Percentiles rank a stretch among this genome's conserved stretches.
Conservation (phyloP, 1,140 invertebrate species). For the Drepana arcuata region DNA sequence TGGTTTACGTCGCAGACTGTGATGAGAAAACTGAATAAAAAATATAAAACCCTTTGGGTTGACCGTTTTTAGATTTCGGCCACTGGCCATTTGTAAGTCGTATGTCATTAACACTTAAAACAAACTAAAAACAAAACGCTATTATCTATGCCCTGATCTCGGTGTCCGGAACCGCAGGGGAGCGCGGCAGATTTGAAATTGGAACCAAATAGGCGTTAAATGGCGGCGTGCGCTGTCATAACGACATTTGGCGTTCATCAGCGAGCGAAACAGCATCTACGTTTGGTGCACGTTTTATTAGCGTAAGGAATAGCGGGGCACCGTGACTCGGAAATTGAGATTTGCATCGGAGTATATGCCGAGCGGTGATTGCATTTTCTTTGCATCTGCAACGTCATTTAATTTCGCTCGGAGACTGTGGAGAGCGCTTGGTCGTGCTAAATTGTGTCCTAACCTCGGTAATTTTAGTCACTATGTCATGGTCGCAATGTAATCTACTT, state of each 20-base stretch:
- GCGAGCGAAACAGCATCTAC: conserved; percentile 62
- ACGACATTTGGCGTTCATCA: conserved; percentile 70
- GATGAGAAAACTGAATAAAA: conserved; percentile 9
- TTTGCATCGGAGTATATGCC: conserved; percentile 58
- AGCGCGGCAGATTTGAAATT: conserved; percentile 67
- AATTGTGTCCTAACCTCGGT: conserved; percentile 43
- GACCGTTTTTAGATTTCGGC: too few relatives aligned
- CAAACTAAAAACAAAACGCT: conserved; percentile 41
- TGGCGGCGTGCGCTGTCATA: conserved; percentile 68
- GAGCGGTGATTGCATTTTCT: conserved; percentile 67
- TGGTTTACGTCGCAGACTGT: conserved; percentile 24
- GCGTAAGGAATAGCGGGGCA: conserved; percentile 68
- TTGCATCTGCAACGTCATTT: conserved; percentile 63
- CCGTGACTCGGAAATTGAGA: conserved; percentile 62
- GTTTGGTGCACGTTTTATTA: conserved; percentile 69
- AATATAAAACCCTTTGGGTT: not conserved
- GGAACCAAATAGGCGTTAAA: conserved; percentile 72
- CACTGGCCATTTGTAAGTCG: too few relatives aligned
- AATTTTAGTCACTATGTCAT: too few relatives aligned
- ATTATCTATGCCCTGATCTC: conserved; percentile 55
- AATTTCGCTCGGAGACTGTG: conserved; percentile 46
- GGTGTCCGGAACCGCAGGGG: conserved; percentile 52
- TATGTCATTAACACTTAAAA: not conserved
- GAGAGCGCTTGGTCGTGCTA: conserved; percentile 32
- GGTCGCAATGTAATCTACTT: too few relatives aligned